Conservation (phyloP, 2,888 invertebrate species). For the Phania funesta region DNA sequence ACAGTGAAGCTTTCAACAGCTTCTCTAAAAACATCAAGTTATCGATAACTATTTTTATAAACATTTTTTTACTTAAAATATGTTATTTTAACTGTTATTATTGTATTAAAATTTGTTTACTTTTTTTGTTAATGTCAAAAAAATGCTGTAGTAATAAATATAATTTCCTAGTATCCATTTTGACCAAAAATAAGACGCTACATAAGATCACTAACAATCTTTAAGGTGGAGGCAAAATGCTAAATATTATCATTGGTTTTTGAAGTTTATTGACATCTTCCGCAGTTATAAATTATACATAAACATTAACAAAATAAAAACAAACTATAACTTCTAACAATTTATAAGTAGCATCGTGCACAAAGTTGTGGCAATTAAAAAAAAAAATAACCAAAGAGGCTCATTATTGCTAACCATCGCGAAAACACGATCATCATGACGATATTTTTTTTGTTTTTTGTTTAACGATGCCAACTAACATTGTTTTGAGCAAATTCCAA, state of each 20-base stretch:
- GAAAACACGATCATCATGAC: neutral
- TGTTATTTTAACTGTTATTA: neutral
- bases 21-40: too few species aligned
- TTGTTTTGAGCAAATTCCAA: constrained; percentile 1
- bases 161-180: constrained; percentile 29
- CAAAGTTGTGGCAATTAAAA: constrained; percentile 17
- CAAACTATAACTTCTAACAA: neutral
- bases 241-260: neutral
- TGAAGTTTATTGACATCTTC: constrained; percentile 61
- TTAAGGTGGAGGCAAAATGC: constrained; percentile 16
- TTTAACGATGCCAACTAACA: constrained; percentile 16
- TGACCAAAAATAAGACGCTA: neutral
- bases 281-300: constrained; percentile 62
- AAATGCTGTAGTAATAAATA: neutral
- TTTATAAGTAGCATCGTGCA: neutral
- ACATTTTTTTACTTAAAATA: too few species aligned
- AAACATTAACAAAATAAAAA: constrained; percentile 29
- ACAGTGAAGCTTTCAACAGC: too few species aligned
- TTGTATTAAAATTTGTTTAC: neutral
- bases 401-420: neutral
- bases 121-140: constrained; percentile 1
- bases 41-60: too few species aligned
- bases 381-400: neutral
- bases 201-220: constrained; percentile 19
- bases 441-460: neutral